Percentiles rank a stretch among this genome's conserved stretches.
These are phyloP conservation scores for Ia io DNA, from an alignment of 2,113 vertebrate genomes.

Conservation along the genomic window DNA sequence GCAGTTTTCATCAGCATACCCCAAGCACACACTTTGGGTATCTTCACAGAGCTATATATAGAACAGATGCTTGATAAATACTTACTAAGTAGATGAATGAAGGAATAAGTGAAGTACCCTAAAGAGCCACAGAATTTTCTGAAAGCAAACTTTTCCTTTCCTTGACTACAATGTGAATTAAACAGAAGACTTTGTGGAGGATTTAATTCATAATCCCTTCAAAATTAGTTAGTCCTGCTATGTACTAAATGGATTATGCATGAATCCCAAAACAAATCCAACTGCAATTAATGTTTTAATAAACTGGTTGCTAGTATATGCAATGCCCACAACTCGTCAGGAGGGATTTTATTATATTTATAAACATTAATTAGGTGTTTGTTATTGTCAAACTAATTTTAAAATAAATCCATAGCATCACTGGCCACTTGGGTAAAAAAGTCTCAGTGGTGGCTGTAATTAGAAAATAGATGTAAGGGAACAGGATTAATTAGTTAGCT, in stretches of 20 bases:
- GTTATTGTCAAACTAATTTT: conserved; percentile 87
- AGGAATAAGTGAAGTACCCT: not conserved
- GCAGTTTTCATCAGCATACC: not conserved
- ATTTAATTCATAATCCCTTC: conserved; percentile 86
- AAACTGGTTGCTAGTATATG: conserved; percentile 82
- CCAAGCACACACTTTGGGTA: not conserved
- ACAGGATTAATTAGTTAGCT: conserved; percentile 86
- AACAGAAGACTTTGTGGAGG: conserved; percentile 78
- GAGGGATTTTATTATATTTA: conserved; percentile 85
- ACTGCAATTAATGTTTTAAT: conserved; percentile 88
- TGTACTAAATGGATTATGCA: conserved; percentile 88
- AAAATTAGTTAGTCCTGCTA: conserved; percentile 85
- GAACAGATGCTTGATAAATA: not conserved
- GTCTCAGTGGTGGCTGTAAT: conserved; percentile 86
- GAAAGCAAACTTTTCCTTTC: conserved; percentile 62
- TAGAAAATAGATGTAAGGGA: conserved; percentile 86
- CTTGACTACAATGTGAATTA: conserved; percentile 65
- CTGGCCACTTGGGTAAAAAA: conserved; percentile 86
- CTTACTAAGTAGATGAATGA: not conserved
- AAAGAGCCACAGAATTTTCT: conserved; percentile 44
- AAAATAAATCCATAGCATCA: conserved; percentile 85
- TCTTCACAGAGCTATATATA: not conserved
- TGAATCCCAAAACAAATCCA: conserved; percentile 85
- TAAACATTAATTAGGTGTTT: conserved; percentile 89
- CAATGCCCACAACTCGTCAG: conserved; percentile 82